phyloP scores from a whole-genome alignment of 2,113 vertebrate species.

The Todiramphus saurophagus region DNA sequence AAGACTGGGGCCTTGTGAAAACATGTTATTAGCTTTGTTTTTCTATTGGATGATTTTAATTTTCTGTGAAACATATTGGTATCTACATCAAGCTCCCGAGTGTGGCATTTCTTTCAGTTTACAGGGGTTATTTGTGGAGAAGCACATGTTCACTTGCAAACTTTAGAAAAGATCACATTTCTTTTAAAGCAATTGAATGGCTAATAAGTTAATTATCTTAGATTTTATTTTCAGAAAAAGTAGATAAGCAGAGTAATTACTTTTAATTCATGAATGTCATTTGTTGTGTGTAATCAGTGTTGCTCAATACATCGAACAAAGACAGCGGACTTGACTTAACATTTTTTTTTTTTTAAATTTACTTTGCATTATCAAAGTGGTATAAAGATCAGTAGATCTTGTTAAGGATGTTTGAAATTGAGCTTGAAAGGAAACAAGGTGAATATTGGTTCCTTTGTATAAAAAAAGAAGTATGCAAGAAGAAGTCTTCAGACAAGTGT shows the following conservation, averaged over 20 bases:
- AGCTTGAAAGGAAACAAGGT: neutral
- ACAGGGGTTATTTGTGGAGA: neutral
- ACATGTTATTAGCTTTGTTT: neutral
- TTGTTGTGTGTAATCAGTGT: neutral
- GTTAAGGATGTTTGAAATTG: neutral
- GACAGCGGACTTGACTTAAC: neutral
- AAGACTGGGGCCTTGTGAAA: neutral
- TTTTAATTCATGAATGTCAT: neutral
- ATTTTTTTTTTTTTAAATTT: neutral
- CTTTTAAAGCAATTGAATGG: neutral
- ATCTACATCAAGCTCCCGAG: neutral
- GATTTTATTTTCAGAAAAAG: neutral
- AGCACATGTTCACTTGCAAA: neutral
- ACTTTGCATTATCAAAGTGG: neutral
- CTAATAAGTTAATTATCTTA: neutral
- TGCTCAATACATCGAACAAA: neutral
- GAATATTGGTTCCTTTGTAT: fast-evolving
- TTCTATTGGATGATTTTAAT: neutral
- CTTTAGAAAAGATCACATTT: neutral
- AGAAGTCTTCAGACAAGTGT: neutral
- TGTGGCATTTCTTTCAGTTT: neutral
- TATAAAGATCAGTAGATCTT: neutral
- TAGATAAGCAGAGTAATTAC: neutral
- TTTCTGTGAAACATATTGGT: neutral
- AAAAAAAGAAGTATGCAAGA: neutral